Evolutionary conservation across 2,113 vertebrate genomes (phyloP).

Genomic region (Egretta garzetta): DNA sequence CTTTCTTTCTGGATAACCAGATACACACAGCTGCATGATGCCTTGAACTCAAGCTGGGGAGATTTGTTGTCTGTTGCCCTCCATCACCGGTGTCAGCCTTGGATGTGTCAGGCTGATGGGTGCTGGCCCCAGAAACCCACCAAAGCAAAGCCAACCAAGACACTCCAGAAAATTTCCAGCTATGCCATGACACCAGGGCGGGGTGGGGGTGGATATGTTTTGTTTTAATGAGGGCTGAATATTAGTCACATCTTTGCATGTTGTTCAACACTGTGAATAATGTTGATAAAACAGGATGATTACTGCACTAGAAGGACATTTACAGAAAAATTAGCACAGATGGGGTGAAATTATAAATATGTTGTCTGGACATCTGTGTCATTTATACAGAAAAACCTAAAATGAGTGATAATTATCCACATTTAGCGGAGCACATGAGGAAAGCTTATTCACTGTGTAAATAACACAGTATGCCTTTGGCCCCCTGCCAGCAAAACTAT

Average conservation of each 20-base stretch:
- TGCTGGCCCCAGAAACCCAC: neutral
- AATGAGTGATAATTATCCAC: slow-evolving; percentile 58
- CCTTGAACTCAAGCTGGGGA: neutral
- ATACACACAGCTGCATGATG: neutral
- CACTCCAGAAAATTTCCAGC: neutral
- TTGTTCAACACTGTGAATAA: slow-evolving; percentile 44
- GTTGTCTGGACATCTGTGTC: slow-evolving; percentile 65
- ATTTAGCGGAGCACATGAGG: slow-evolving; percentile 37
- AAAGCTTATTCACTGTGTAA: slow-evolving; percentile 52
- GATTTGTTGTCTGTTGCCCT: neutral
- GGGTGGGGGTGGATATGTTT: neutral
- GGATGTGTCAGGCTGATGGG: neutral
- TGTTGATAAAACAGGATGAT: slow-evolving; percentile 57
- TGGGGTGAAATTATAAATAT: slow-evolving; percentile 61
- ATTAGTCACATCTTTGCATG: slow-evolving; percentile 53
- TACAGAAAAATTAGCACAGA: slow-evolving; percentile 63
- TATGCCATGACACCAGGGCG: neutral
- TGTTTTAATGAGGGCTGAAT: slow-evolving; percentile 12
- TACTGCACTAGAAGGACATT: slow-evolving; percentile 42
- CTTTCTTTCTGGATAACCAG: neutral
- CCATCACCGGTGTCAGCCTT: neutral
- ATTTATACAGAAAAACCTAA: slow-evolving; percentile 54
- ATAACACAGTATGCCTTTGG: slow-evolving; percentile 37
- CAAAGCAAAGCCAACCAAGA: neutral
- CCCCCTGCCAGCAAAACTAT: neutral